Evolutionary conservation across 2,888 invertebrate species (phyloP).

Genomic region (Eristalis intricaria): DNA sequence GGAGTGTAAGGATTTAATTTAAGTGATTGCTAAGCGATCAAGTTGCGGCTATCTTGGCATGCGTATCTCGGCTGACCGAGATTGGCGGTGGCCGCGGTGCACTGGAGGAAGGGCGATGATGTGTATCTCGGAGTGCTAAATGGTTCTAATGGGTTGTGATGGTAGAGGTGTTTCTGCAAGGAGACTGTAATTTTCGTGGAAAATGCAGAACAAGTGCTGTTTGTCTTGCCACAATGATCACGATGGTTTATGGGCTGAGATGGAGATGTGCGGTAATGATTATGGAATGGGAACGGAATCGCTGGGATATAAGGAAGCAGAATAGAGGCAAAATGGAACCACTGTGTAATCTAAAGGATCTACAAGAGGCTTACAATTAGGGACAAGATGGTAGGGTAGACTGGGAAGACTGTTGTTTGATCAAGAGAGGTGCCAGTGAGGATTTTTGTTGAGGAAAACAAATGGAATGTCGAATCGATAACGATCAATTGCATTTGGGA

Average conservation of each 20-base stretch:
- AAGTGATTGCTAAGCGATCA: slow-evolving; percentile 62
- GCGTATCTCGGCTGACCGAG: slow-evolving; percentile 42
- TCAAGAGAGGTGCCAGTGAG: not conserved
- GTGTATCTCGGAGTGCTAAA: slow-evolving; percentile 13
- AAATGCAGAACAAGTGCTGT: not conserved
- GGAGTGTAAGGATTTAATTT: slow-evolving; percentile 65
- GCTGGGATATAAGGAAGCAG: not conserved
- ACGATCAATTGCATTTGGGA: no score
- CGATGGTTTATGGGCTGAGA: not conserved
- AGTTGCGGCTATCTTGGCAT: slow-evolving; percentile 54
- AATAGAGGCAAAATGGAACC: not conserved
- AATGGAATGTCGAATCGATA: no score
- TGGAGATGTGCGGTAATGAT: not conserved
- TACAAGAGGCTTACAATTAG: not conserved
- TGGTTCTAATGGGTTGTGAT: slow-evolving; percentile 15
- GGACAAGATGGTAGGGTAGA: not conserved
- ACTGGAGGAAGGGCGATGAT: not conserved
- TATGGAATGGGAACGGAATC: not conserved
- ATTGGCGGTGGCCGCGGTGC: not conserved
- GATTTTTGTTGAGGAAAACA: no score
- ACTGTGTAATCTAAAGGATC: not conserved
- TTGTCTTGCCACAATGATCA: not conserved
- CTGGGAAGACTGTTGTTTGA: not conserved
- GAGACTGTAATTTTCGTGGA: slow-evolving; percentile 8
- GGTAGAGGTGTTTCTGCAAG: slow-evolving; percentile 17